phyloP scores from a whole-genome alignment of 2,113 vertebrate genomes.

The Nerophis lumbriciformis region DNA sequence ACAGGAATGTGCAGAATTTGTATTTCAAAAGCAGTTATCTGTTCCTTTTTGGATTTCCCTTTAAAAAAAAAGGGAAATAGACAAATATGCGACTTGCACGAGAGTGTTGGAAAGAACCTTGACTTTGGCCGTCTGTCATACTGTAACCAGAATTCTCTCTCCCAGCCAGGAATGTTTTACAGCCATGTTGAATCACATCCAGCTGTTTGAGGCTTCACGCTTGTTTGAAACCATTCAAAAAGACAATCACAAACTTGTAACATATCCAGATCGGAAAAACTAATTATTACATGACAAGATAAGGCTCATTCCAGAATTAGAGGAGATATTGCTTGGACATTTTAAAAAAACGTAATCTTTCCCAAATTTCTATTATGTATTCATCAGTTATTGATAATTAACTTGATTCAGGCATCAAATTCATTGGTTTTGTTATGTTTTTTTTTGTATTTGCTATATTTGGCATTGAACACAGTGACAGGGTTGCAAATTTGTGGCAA shows the following conservation, averaged over 20 bases:
- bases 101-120: slow-evolving; percentile 1
- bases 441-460: no score
- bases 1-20: slow-evolving; percentile 4
- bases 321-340: no score
- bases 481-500: no score
- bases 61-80: neutral
- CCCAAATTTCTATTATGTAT: no score
- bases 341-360: no score
- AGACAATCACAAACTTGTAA: neutral
- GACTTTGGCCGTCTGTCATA: slow-evolving; percentile 3
- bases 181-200: slow-evolving; percentile 1
- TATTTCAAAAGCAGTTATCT: neutral
- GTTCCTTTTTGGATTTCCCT: neutral
- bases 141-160: neutral
- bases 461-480: no score
- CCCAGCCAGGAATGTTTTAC: neutral
- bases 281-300: no score
- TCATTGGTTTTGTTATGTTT: no score
- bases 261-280: neutral
- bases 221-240: neutral
- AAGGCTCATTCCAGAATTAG: no score
- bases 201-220: neutral
- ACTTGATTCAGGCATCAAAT: no score
- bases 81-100: neutral
- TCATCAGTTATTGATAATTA: no score